A percentile compares a stretch with the other conserved stretches of the same genome.
These are phyloP conservation scores for Neuroterus valhalla DNA, from an alignment of 1,140 invertebrate genomes.

Conservation along the genomic window DNA sequence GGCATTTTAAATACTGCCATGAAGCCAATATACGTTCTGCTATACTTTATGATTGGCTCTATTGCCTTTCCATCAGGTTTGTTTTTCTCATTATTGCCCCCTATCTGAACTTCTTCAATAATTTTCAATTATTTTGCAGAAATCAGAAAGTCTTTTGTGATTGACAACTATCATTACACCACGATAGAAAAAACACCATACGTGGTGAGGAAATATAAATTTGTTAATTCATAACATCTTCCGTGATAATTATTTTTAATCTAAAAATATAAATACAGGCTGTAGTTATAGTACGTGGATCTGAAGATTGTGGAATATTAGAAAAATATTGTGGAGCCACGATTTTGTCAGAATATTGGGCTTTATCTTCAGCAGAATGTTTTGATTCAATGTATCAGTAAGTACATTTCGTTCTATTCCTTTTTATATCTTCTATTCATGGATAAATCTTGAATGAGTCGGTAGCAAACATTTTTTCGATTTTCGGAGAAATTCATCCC, in stretches of 20 bases:
- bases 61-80: not conserved
- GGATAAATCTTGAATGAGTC: too few relatives aligned
- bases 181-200: not conserved
- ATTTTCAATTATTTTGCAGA: not conserved
- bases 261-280: not conserved
- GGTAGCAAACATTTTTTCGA: too few relatives aligned
- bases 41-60: not conserved
- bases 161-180: not conserved
- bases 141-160: not conserved
- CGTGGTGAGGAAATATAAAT: not conserved
- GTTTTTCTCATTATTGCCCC: not conserved
- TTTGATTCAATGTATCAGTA: not conserved
- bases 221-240: not conserved
- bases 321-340: conserved; percentile 9
- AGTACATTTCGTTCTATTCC: too few relatives aligned
- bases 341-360: not conserved
- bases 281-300: not conserved
- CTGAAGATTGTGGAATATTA: not conserved
- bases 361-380: not conserved
- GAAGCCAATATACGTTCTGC: not conserved
- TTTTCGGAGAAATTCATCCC: too few relatives aligned
- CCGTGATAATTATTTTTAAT: not conserved
- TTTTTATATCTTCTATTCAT: too few relatives aligned
- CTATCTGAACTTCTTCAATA: not conserved
- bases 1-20: not conserved